Evolutionary conservation across 1,140 invertebrate species (phyloP), one percentile per base, ranked within the genome.

Genomic region (Drosophila repleta): DNA sequence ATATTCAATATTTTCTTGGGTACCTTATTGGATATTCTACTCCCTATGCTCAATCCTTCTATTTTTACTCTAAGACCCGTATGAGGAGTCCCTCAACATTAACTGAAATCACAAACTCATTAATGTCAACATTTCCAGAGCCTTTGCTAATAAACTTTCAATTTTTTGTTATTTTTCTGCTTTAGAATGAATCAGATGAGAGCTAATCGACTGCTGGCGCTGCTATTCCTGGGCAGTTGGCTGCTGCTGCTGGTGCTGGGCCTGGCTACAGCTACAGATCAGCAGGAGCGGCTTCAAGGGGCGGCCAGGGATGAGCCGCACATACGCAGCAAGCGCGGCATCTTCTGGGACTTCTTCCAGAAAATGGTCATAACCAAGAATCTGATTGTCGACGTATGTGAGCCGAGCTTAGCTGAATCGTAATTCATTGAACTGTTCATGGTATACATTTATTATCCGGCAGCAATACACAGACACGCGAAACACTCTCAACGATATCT

Each of bases 381-480:
- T 45, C 75, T 91, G 0, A 55, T 91, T 46, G 85, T 90, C 4
- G 90, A 91, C 60, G 90, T 91, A 35, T 90, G 90, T 81, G 41
- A 11, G 1, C 32, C 10, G 11, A 21, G 43, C 17, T 6, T 11
- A 21, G 43, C 17, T 6, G 1, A 13, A 46, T 11, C 8, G 43
- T 10, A 7, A 4, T 13, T 24, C 3, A 17, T 6, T 41, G n/a
- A 15, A 15, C 15, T 3, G 1, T 43, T 8, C 6, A 15, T 15
- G 18, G 18, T 8, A 17, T 43, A 5, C 20, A 24, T 26, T 0
- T 3, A 17, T 17, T 39, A 15, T n/a, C 11, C 11, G 64, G 17
- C 39, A 92, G 91, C 91, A 92, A 92, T 91, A 90, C 32, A 74
- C 80, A 4, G 91, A 92, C 15, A 92, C 91, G 0, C 52, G 69